These are phyloP conservation scores for Acromyrmex echinatior DNA, from an alignment of 1,140 invertebrate species.

Conservation along the genomic window DNA sequence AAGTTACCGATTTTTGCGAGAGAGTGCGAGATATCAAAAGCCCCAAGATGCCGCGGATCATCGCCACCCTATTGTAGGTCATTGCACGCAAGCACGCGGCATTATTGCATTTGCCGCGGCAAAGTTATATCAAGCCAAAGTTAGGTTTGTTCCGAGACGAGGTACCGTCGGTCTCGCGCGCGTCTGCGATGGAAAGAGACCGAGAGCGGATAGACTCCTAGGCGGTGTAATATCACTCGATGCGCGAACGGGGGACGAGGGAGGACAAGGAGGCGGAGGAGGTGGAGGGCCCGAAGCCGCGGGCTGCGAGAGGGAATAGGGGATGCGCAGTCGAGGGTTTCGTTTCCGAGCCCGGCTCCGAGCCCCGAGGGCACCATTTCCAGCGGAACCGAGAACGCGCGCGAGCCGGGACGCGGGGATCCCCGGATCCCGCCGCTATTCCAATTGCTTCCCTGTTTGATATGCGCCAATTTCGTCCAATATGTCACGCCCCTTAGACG, in stretches of 20 bases:
- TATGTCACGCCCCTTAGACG: constrained; percentile 79
- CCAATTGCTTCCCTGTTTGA: constrained; percentile 81
- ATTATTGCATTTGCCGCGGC: constrained; percentile 61
- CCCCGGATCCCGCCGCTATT: constrained; percentile 76
- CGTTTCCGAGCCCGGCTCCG: constrained; percentile 72
- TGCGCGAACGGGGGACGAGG: not conserved
- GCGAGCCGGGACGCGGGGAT: constrained; percentile 67
- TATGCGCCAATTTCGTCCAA: constrained; percentile 83
- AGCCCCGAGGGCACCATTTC: constrained; percentile 78
- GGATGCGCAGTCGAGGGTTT: constrained; percentile 74
- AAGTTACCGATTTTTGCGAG: not conserved
- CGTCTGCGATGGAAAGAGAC: constrained; percentile 58
- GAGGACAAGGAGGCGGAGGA: constrained; percentile 10
- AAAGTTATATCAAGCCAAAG: constrained; percentile 68
- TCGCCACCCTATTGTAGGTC: constrained; percentile 40
- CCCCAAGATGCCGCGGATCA: constrained; percentile 37
- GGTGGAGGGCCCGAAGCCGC: constrained; percentile 57
- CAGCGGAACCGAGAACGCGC: constrained; percentile 70
- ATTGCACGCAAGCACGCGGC: constrained; percentile 48
- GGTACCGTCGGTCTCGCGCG: constrained; percentile 41
- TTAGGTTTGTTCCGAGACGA: constrained; percentile 72
- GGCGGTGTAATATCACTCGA: constrained; percentile 70
- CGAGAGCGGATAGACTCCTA: constrained; percentile 57
- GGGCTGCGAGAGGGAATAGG: constrained; percentile 69
- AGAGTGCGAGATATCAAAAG: not conserved